Percentiles rank a stretch among this genome's conserved stretches.
phyloP scores from a whole-genome alignment of 2,888 invertebrate species.

The Mesodorylaimus sp. region DNA sequence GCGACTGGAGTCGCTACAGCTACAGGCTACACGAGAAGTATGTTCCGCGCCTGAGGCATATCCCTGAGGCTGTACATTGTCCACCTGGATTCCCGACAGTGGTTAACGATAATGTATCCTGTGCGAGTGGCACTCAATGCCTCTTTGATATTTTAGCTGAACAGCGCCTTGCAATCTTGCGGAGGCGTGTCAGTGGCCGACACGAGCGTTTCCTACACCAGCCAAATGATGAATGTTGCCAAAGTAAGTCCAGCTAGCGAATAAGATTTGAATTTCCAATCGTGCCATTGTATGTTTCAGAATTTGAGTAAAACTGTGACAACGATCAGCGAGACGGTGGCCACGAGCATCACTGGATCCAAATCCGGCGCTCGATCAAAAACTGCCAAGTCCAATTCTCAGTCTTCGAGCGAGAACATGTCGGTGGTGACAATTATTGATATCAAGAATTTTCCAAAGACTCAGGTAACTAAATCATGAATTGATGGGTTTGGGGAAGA shows the following conservation, averaged over 20 bases:
- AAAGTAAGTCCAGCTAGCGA: conserved; percentile 25
- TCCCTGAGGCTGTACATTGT: no score
- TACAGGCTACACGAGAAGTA: no score
- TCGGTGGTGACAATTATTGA: conserved; percentile 16
- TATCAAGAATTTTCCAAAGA: conserved; percentile 10
- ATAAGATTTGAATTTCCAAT: background rate
- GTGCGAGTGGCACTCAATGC: no score
- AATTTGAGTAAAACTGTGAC: conserved; percentile 34
- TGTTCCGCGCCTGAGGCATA: no score
- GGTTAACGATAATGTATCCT: no score
- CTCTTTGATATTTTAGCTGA: conserved; percentile 29
- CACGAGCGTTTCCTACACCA: conserved; percentile 32
- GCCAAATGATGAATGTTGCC: conserved; percentile 35
- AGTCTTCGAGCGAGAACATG: background rate
- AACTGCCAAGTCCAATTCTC: no score
- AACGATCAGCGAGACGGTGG: conserved; percentile 34
- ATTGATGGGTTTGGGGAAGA: no score
- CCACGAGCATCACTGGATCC: conserved; percentile 28
- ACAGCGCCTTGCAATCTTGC: conserved; percentile 32
- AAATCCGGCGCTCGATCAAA: conserved; percentile 16
- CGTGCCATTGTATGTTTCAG: conserved; percentile 19
- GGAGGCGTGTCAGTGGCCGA: conserved; percentile 34
- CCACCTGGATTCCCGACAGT: no score
- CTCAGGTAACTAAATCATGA: background rate
- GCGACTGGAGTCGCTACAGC: no score